Base-by-base conservation (phyloP, 2,888 invertebrate species). In the Acronicta leporina region DNA sequence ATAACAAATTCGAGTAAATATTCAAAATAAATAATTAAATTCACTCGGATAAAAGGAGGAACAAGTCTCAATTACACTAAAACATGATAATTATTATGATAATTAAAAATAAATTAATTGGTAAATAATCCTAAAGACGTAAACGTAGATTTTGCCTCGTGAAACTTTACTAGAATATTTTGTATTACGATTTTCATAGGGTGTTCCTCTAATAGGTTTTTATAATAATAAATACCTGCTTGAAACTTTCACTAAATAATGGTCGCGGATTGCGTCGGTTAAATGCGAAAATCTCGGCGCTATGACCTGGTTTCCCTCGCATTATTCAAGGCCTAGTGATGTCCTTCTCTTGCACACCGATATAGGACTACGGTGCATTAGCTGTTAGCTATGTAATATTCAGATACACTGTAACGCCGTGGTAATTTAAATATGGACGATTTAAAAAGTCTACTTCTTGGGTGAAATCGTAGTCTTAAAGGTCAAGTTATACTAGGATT, bases 261-360 rank as follows among this genome's bases (percentile, higher is more conserved):
- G 30, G 59, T 51, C 43, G 47, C 14, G 48, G 45, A 63, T 72
- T 73, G 55, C 77, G 66, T 72, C 75, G 72, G 59, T 60, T 47
- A 48, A 67, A 69, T 74, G 65, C 65, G 60, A 75, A 63, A 76
- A 74, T 68, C 75, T 64, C 46, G 51, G 52, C 58, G 59, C 70
- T 71, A 16, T 78, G 78, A 80, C 79, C 80, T 70, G 73, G 51
- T 73, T 79, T 74, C 68, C 49, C 52, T 42, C 52, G 54, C 63
- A 63, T 71, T 68, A 71, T 67, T 65, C 76, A 78, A 72, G 75
- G 77, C 63, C 72, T 64, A 48, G 48, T 63, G 43, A 68, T 64
- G 66, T 63, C 73, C 73, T 79, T 76, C 67, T 40, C 50, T 51
- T 49, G 49, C 52, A 50, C 14, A 16, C 41, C 13, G 35, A 20